These are phyloP conservation scores for Scatophagus argus DNA, from an alignment of 2,113 vertebrate species.

Conservation along the genomic window DNA sequence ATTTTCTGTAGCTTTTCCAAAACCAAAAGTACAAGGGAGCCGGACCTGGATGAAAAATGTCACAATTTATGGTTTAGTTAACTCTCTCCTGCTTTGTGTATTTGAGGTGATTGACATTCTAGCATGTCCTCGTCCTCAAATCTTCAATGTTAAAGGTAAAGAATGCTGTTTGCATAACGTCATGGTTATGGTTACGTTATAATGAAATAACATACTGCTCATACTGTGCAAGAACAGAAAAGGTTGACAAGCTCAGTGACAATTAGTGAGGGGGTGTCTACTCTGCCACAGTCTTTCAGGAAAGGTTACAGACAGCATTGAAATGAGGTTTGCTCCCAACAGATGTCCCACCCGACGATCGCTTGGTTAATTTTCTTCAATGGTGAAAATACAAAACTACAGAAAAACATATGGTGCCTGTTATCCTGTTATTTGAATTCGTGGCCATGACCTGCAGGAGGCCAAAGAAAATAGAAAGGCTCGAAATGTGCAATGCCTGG, in stretches of 20 bases:
- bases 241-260: too few species aligned
- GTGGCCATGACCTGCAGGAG: constrained; percentile 43
- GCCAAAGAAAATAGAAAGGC: constrained; percentile 62
- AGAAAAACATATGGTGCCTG: constrained; percentile 38
- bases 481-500: constrained; percentile 42
- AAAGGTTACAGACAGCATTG: constrained; percentile 32
- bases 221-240: background rate
- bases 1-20: background rate
- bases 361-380: constrained; percentile 26
- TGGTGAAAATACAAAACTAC: constrained; percentile 17
- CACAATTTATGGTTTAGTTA: background rate
- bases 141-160: background rate
- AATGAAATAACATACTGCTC: background rate
- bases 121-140: background rate
- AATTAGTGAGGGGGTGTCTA: too few species aligned
- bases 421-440: constrained; percentile 56
- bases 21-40: background rate
- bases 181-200: too few species aligned
- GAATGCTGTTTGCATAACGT: background rate
- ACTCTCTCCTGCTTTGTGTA: background rate
- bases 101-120: background rate
- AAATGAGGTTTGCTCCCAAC: constrained; percentile 14
- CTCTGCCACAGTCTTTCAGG: constrained; percentile 23
- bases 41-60: background rate
- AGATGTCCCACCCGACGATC: constrained; percentile 5